Conservation (phyloP, 2,888 invertebrate species). For the Acanthopleura granulata region DNA sequence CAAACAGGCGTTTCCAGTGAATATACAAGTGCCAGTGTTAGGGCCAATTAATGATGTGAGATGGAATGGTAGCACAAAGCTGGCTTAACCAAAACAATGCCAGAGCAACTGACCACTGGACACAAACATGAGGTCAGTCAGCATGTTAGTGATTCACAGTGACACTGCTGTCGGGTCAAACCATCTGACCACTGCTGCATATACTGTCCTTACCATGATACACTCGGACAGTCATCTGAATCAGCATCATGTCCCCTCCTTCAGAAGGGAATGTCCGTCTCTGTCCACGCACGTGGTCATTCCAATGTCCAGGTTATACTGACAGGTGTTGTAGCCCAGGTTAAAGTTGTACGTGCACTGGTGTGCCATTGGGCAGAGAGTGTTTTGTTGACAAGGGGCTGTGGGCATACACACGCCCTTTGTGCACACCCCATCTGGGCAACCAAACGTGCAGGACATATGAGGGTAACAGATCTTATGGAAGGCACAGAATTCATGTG, state of each 20-base stretch:
- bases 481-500: constrained; percentile 62
- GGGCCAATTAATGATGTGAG: too few species aligned
- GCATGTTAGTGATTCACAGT: too few species aligned
- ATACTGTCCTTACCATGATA: too few species aligned
- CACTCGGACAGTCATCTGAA: background rate
- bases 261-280: constrained; percentile 32
- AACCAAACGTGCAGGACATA: constrained; percentile 54
- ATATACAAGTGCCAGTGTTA: too few species aligned
- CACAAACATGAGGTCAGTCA: too few species aligned
- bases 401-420: constrained; percentile 58
- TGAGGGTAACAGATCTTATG: constrained; percentile 61
- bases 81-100: too few species aligned
- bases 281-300: constrained; percentile 54
- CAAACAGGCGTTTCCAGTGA: too few species aligned
- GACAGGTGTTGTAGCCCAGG: constrained; percentile 60
- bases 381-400: constrained; percentile 42
- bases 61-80: too few species aligned
- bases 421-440: constrained; percentile 59
- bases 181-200: too few species aligned
- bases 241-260: background rate
- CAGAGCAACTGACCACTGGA: too few species aligned
- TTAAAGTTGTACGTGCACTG: constrained; percentile 57
- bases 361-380: constrained; percentile 47
- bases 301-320: constrained; percentile 62
- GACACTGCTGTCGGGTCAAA: too few species aligned